Conservation (phyloP, 2,797 vertebrate genomes). For the Morus bassanus region DNA sequence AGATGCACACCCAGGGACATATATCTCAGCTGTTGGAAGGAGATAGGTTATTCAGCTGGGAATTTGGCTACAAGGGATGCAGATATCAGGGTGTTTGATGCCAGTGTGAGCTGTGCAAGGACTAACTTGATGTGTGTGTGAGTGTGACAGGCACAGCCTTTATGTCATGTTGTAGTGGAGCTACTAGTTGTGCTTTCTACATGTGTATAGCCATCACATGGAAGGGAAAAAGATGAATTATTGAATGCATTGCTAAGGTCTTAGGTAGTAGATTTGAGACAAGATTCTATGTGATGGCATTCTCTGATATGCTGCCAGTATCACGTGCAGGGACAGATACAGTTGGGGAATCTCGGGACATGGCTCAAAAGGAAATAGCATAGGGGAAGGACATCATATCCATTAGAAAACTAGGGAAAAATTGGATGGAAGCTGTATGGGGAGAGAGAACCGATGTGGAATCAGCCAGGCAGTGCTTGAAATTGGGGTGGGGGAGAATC, state of each 20-base stretch:
- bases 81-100: not conserved
- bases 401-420: not conserved
- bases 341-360: not conserved
- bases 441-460: not conserved
- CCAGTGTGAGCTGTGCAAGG: not conserved
- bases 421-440: not conserved
- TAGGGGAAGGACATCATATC: not conserved
- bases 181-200: not conserved
- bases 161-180: accelerated
- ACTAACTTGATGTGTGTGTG: not conserved
- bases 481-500: not conserved
- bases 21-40: not conserved
- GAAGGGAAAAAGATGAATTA: not conserved
- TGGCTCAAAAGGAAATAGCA: not conserved
- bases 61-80: not conserved
- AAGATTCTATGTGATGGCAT: not conserved
- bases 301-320: not conserved
- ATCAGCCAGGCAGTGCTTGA: not conserved
- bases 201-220: accelerated
- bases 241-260: not conserved
- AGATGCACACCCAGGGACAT: accelerated
- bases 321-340: not conserved
- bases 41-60: not conserved
- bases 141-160: not conserved
- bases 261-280: not conserved